A percentile compares a stretch with the other conserved stretches of the same genome.
These are phyloP conservation scores for Adelosebastes latens DNA, from an alignment of 2,797 vertebrate genomes.

Conservation along the genomic window DNA sequence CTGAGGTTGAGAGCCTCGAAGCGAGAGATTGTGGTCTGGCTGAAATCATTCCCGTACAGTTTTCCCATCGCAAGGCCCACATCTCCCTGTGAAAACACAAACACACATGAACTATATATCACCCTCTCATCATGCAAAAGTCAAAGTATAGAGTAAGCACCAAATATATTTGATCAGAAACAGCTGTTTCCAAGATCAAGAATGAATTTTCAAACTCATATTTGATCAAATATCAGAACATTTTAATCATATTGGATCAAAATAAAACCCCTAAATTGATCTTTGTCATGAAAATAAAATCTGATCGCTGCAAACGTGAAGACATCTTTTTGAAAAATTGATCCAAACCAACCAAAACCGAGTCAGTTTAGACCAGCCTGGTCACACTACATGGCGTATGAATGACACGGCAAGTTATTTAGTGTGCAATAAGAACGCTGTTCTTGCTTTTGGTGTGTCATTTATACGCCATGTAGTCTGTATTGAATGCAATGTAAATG, in stretches of 20 bases:
- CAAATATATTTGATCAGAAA: neutral
- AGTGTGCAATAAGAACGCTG: no score
- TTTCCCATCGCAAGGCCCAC: constrained; percentile 98
- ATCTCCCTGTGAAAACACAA: constrained; percentile 84
- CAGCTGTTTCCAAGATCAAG: neutral
- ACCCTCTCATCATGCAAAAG: neutral
- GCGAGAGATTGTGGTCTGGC: constrained; percentile 98
- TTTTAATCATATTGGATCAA: neutral
- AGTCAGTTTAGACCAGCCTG: no score
- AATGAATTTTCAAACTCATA: neutral
- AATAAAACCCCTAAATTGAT: neutral
- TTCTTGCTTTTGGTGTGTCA: no score
- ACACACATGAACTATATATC: neutral
- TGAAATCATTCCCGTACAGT: constrained; percentile 98
- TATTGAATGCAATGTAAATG: no score
- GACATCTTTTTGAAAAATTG: no score
- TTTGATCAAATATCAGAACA: neutral
- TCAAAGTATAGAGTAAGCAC: neutral
- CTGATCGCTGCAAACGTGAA: no score
- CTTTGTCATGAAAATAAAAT: neutral
- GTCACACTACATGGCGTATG: accelerated
- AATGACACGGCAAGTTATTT: no score
- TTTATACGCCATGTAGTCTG: no score
- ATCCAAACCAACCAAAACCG: neutral
- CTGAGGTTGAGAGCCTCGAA: constrained; percentile 98